phyloP scores from a whole-genome alignment of 2,888 invertebrate species.

The Lithosia quadra region DNA sequence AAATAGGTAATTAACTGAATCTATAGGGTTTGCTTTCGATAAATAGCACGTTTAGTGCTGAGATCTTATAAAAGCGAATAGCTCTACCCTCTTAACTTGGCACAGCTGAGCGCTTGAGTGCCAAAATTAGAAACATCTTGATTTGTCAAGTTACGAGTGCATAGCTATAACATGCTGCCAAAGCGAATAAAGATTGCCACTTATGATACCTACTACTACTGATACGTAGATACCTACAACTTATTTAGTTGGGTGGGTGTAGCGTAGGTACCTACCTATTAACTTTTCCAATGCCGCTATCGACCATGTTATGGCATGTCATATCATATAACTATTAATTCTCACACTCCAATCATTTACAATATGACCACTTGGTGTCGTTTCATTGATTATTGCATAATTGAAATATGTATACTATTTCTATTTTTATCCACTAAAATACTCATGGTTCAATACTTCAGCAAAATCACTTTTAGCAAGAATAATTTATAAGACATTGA shows the following conservation, averaged over 20 bases:
- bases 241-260: background rate
- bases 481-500: background rate
- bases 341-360: background rate
- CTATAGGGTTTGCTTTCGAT: background rate
- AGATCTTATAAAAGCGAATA: background rate
- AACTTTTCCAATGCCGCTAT: background rate
- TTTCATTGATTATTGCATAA: background rate
- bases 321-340: background rate
- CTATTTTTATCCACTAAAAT: background rate
- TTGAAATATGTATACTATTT: background rate
- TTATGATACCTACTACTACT: background rate
- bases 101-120: conserved; percentile 11
- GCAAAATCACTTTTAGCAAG: conserved; percentile 6
- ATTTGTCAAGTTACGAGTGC: conserved; percentile 6
- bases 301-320: background rate
- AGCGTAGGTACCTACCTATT: too few species aligned
- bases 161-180: background rate
- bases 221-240: background rate
- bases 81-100: conserved; percentile 23
- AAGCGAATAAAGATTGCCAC: conserved; percentile 1
- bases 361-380: background rate
- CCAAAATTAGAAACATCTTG: conserved; percentile 4
- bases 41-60: background rate
- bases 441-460: background rate
- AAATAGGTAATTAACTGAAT: background rate